phyloP scores from a whole-genome alignment of 2,888 invertebrate genomes.

The Chrysolina americana region DNA sequence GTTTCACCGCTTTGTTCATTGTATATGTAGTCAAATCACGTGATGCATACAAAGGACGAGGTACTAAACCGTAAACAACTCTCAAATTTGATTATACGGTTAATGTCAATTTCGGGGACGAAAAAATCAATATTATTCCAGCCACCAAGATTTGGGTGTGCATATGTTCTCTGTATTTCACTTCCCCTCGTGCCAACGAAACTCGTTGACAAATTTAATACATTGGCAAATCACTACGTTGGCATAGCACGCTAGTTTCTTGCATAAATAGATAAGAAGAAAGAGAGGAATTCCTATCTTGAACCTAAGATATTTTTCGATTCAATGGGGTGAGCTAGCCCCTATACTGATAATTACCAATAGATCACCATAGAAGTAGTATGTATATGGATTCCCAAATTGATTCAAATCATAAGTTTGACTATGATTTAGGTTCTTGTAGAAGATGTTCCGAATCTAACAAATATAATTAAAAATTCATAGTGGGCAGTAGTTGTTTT shows the following conservation, averaged over 20 bases:
- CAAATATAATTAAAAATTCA: too few relatives aligned
- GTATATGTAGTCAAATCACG: slow-evolving; percentile 10
- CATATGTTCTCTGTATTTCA: slow-evolving; percentile 26
- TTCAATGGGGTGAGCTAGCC: too few relatives aligned
- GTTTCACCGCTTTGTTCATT: background rate
- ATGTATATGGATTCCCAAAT: too few relatives aligned
- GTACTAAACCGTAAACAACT: slow-evolving; percentile 51
- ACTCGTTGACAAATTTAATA: background rate
- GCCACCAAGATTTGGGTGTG: slow-evolving; percentile 22
- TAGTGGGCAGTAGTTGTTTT: too few relatives aligned
- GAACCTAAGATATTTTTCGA: too few relatives aligned
- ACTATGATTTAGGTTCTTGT: too few relatives aligned
- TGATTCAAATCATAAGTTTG: too few relatives aligned
- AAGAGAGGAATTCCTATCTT: too few relatives aligned
- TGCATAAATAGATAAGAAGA: background rate
- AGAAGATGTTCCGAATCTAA: too few relatives aligned
- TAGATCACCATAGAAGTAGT: too few relatives aligned
- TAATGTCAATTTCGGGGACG: slow-evolving; percentile 56
- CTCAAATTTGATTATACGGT: slow-evolving; percentile 59
- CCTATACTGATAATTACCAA: too few relatives aligned
- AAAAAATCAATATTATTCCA: slow-evolving; percentile 47
- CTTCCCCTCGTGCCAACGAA: background rate
- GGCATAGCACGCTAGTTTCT: too few relatives aligned
- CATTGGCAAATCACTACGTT: background rate
- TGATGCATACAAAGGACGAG: slow-evolving; percentile 44